These are phyloP conservation scores for Poliocrania exsul DNA, from an alignment of 2,797 vertebrate species.

Conservation along the genomic window DNA sequence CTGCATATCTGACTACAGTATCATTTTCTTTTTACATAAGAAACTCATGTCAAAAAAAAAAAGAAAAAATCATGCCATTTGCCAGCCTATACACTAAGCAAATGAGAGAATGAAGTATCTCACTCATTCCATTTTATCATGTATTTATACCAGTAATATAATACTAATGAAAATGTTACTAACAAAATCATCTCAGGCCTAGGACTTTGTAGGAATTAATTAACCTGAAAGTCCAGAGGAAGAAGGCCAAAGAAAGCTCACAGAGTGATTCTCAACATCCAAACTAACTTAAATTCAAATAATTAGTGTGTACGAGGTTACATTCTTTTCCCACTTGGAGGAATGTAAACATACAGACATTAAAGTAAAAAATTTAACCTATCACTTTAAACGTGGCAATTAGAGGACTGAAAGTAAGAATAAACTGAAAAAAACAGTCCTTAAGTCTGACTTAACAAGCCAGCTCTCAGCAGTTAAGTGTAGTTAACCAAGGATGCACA, in stretches of 20 bases:
- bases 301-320: background rate
- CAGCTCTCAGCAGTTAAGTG: background rate
- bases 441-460: background rate
- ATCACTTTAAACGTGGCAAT: background rate
- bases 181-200: background rate
- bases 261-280: background rate
- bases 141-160: background rate
- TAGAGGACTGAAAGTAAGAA: background rate
- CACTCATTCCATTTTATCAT: background rate
- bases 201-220: slow-evolving; percentile 1
- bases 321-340: background rate
- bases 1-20: slow-evolving; percentile 40
- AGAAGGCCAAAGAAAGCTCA: background rate
- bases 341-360: background rate
- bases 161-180: background rate
- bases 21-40: slow-evolving; percentile 34
- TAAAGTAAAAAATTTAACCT: background rate
- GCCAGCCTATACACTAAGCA: background rate
- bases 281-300: background rate
- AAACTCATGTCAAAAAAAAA: background rate
- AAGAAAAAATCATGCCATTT: background rate
- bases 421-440: background rate
- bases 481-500: background rate
- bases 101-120: background rate
- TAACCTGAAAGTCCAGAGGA: background rate